Evolutionary conservation across 2,113 vertebrate species (phyloP).

Genomic region (Jaculus jaculus): DNA sequence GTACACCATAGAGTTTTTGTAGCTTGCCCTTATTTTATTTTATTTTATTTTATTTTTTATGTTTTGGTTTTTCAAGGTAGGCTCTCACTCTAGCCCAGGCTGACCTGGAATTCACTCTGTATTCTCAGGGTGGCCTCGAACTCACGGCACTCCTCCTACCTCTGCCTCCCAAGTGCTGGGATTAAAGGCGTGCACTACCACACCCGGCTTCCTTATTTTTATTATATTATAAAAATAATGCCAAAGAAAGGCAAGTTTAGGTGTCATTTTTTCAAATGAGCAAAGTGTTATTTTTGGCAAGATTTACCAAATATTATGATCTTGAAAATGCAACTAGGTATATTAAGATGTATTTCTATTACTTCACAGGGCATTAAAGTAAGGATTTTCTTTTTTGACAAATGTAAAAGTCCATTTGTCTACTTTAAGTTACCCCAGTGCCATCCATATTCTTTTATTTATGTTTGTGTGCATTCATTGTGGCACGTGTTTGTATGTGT

Average conservation of each 20-base stretch:
- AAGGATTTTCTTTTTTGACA: not conserved
- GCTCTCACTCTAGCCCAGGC: no score
- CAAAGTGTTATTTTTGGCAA: not conserved
- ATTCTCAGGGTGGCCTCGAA: no score
- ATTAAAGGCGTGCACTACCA: no score
- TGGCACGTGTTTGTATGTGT: no score
- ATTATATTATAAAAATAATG: not conserved
- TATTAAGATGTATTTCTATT: not conserved
- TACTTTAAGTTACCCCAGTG: not conserved
- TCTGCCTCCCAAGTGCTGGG: no score
- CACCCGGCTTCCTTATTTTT: not conserved
- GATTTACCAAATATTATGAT: not conserved
- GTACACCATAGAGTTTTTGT: not conserved
- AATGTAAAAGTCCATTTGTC: not conserved
- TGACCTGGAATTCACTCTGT: no score
- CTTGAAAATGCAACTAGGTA: not conserved
- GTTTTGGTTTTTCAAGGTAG: no score
- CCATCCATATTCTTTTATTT: not conserved
- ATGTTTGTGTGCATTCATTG: no score
- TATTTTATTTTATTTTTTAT: no score
- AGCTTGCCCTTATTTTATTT: not conserved
- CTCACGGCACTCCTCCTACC: no score
- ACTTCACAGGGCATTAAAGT: not conserved
- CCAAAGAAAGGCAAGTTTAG: not conserved
- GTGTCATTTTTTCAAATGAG: slow-evolving; percentile 31